Conservation (phyloP, 2,888 invertebrate genomes). For the Ectobius pallidus region DNA sequence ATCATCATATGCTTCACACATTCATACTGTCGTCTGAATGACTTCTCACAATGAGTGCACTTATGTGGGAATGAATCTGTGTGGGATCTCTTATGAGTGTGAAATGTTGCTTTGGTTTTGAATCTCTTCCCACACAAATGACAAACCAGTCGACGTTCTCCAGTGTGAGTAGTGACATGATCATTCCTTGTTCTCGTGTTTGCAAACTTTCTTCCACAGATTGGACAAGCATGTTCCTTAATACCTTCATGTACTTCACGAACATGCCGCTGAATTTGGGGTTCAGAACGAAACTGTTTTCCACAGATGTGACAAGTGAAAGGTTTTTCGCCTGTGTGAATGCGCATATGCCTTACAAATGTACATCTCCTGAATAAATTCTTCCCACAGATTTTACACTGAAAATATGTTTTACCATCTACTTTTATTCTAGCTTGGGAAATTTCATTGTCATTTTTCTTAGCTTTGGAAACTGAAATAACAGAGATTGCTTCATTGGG, state of each 20-base stretch:
- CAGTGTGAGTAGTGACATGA: slow-evolving; percentile 54
- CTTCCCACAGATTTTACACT: slow-evolving; percentile 34
- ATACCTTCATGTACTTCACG: slow-evolving; percentile 57
- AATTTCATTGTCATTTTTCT: background rate
- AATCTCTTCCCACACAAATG: slow-evolving; percentile 60
- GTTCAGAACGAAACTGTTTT: slow-evolving; percentile 68
- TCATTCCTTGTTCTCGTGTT: slow-evolving; percentile 57
- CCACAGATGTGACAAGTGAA: slow-evolving; percentile 71
- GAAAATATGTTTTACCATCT: slow-evolving; percentile 16
- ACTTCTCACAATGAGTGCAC: slow-evolving; percentile 64
- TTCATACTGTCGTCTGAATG: slow-evolving; percentile 61
- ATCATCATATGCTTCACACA: slow-evolving; percentile 61
- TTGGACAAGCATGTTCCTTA: slow-evolving; percentile 59
- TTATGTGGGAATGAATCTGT: slow-evolving; percentile 61
- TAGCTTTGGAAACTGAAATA: no score
- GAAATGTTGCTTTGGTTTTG: slow-evolving; percentile 68
- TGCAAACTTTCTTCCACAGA: slow-evolving; percentile 59
- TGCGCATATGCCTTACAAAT: slow-evolving; percentile 55
- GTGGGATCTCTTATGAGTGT: slow-evolving; percentile 67
- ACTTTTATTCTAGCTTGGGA: slow-evolving; percentile 12
- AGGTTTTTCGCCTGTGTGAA: slow-evolving; percentile 63
- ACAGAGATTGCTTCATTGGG: background rate
- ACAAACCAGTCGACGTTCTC: slow-evolving; percentile 54
- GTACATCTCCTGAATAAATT: slow-evolving; percentile 23
- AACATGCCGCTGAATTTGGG: slow-evolving; percentile 61